Base-by-base conservation (phyloP, 2,113 vertebrate species). In the Eupsittula cactorum region DNA sequence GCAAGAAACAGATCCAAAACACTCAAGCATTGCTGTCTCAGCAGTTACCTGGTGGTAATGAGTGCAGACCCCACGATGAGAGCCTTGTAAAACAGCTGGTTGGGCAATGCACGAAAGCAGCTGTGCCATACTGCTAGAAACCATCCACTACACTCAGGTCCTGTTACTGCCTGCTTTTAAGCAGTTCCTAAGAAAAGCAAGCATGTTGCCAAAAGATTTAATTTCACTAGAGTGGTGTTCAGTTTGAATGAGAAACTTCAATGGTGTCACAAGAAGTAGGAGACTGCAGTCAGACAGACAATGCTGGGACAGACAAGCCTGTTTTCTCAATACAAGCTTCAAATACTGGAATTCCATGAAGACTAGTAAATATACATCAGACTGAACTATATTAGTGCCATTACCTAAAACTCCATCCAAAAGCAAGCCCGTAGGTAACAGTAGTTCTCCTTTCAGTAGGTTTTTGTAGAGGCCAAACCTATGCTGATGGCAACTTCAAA, bases 1-100 rank as follows among this genome's bases (percentile, higher is more conserved):
- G 37, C 52, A 76, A 79, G 83, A 79, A 92, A 75, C 11, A 41
- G 52, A 92, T 82, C 88, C 96, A 95, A 92, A 93, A 19, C 41
- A 90, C 87, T 83, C 50, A 88, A 47, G 13, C 71, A 37, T 3
- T 67, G 81, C 90, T 93, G 76, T 10, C 9, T 92, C 82, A 95
- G 88, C 92, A 94, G 57, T 86, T 84, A 93, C 67, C 80, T 73
- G 78, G 60, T 67, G 75, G 64, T 55, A 73, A 92, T 2, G 1
- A 65, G 64, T 0, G 16, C 79, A 90, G 94, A 50, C 55, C 73
- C 82, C 35, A 63, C 67, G 86, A 84, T 1, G 8, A 52, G 23
- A 95, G 44, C 46, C 16, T 37, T 84, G 65, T 31, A 60, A 68
- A 82, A 50, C 15, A 82, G 47, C 50, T 71, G 35, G 15, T 83